phyloP scores from a whole-genome alignment of 1,140 invertebrate genomes.

The Triops longicaudatus region DNA sequence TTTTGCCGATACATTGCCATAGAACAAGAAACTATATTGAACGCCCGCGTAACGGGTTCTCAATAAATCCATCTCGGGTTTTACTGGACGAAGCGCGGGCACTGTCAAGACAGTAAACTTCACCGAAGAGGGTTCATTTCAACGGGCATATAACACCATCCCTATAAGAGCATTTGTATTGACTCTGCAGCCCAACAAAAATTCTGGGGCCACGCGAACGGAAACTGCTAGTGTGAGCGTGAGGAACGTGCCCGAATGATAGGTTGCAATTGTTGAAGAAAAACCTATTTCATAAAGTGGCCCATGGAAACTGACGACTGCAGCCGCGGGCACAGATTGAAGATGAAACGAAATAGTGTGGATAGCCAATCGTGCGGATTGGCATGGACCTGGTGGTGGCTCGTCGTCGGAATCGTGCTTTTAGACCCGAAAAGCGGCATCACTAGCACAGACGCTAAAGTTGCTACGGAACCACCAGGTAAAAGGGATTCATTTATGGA shows the following conservation, averaged over 20 bases:
- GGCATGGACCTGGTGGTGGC: not conserved
- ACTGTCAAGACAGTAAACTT: not conserved
- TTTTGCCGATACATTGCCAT: not conserved
- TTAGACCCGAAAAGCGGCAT: not conserved
- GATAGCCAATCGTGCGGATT: not conserved
- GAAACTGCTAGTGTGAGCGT: not conserved
- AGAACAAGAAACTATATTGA: not conserved
- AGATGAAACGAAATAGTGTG: not conserved
- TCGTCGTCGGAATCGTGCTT: not conserved
- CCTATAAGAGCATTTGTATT: too few species aligned
- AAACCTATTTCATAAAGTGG: too few species aligned
- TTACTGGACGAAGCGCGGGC: not conserved
- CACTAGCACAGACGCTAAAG: not conserved
- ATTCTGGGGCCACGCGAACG: too few species aligned
- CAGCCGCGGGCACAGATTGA: not conserved
- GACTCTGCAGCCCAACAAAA: too few species aligned
- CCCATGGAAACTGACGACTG: not conserved
- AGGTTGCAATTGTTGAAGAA: not conserved
- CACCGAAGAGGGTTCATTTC: too few species aligned
- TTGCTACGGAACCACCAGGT: constrained; percentile 1
- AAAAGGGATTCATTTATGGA: not conserved
- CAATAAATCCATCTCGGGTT: not conserved
- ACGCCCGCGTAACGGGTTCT: not conserved
- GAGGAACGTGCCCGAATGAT: not conserved
- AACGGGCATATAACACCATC: too few species aligned